A percentile compares a stretch with the other conserved stretches of the same genome.
Evolutionary conservation across 92 coral and sea anemone species (phyloP).

Genomic region (Pocillopora meandrina): DNA sequence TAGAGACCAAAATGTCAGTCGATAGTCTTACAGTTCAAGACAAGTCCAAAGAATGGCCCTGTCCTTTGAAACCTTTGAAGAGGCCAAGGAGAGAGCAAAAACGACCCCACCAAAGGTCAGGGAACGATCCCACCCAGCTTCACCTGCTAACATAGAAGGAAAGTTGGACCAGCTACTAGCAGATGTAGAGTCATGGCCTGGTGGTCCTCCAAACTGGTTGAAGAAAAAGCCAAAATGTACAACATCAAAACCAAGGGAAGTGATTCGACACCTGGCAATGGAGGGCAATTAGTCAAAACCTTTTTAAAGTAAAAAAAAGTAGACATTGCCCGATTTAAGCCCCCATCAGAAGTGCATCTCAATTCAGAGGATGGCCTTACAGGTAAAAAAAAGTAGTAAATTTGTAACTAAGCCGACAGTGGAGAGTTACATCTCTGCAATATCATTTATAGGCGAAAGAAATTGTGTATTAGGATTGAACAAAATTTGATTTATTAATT

Average conservation of each 20-base stretch:
- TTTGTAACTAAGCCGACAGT: too few relatives aligned
- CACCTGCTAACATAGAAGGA: slow-evolving; percentile 10
- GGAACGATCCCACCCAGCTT: slow-evolving; percentile 31
- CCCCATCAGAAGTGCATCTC: background rate
- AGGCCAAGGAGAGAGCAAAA: slow-evolving; percentile 28
- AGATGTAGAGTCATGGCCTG: slow-evolving; percentile 19
- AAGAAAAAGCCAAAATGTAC: slow-evolving; percentile 43
- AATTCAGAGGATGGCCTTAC: background rate
- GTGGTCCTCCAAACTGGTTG: slow-evolving; percentile 25
- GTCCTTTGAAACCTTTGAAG: slow-evolving; percentile 45
- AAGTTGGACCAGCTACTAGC: slow-evolving; percentile 4
- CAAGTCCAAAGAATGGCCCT: slow-evolving; percentile 36
- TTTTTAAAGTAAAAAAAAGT: slow-evolving; percentile 30
- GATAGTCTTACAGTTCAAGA: slow-evolving; percentile 40
- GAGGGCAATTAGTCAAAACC: slow-evolving; percentile 34
- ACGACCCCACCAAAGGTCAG: slow-evolving; percentile 21
- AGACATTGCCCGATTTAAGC: background rate
- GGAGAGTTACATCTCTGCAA: too few relatives aligned
- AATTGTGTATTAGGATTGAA: too few relatives aligned
- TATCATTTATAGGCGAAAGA: too few relatives aligned
- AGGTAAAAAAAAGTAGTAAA: background rate
- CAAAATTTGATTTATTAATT: too few relatives aligned
- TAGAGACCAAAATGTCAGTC: slow-evolving; percentile 18
- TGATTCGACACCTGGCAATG: slow-evolving; percentile 17
- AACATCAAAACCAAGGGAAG: slow-evolving; percentile 12